Evolutionary conservation across 2,113 vertebrate genomes (phyloP), one percentile per base, ranked within the genome.

Genomic region (Probosciger aterrimus): DNA sequence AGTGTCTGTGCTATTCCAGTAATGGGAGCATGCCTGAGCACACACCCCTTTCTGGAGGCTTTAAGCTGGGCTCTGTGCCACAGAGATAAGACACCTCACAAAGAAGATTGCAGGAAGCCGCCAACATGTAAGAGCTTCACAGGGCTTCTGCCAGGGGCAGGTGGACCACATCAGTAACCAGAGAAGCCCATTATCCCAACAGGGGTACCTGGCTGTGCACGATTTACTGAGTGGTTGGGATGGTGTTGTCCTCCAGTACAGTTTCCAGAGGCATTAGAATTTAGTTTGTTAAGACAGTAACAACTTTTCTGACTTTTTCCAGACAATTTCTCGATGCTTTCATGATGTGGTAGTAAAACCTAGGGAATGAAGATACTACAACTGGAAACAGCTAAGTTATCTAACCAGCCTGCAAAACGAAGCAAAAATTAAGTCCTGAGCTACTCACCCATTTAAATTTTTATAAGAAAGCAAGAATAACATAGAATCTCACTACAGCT

Each of bases 131-230:
- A 62, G 19, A 79, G 33, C 35, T 59, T 74, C 28, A 41, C 1
- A 22, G 7, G 44, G 12, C 50, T 86, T 63, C 41, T 76, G 49
- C 24, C 1, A 0, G 8, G 9, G 28, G 11, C 0, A 1, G 44
- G 27, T 27, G 35, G 22, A 68, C 43, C 7, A 5, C 14, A 16
- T 8, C 0, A 2, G 9, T 28, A 55, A 43, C 15, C 16, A 64
- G 39, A 60, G 31, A 25, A 79, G 9, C 12, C 55, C 4, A 0
- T 18, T 75, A 41, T 39, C 18, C 14, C 52, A 8, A 41, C 9
- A 1, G 0, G 5, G 1, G 4, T 8, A 63, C 30, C 14, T n/a
- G 44, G 18, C 44, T 85, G 35, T 64, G 25, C 55, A 83, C 9
- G 3, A 39, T 44, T 0, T 1, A 2, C n/a, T 33, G 41, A 69